These are phyloP conservation scores for Achatina immaculata DNA, from an alignment of 1,140 invertebrate genomes.

Conservation along the genomic window DNA sequence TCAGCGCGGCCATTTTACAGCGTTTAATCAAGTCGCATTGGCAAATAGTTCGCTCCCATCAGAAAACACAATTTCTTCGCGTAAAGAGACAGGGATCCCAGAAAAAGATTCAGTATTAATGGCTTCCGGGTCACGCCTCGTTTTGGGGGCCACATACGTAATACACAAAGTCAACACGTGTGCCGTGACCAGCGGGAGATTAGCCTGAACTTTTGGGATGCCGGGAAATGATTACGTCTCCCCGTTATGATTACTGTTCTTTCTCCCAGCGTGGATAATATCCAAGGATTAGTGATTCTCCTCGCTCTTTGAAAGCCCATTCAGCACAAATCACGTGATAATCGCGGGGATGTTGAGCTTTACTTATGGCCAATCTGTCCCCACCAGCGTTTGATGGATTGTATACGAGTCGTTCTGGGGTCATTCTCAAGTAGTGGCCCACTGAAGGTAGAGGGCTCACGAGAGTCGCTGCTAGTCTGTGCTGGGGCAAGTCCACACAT, in stretches of 20 bases:
- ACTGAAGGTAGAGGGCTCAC: too few species aligned
- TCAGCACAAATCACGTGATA: conserved; percentile 30
- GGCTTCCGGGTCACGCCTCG: conserved; percentile 4
- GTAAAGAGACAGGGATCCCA: background rate
- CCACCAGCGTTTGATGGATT: background rate
- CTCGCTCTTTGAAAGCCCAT: conserved; percentile 11
- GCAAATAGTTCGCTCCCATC: conserved; percentile 24
- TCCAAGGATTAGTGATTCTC: conserved; percentile 31
- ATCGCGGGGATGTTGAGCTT: background rate
- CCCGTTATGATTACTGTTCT: conserved; percentile 7
- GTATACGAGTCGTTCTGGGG: background rate
- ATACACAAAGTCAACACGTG: conserved; percentile 37
- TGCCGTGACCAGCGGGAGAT: conserved; percentile 10
- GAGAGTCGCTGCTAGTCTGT: too few species aligned
- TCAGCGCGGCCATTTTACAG: conserved; percentile 3
- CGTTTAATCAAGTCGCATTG: conserved; percentile 24
- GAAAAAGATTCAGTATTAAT: conserved; percentile 38
- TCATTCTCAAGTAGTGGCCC: background rate
- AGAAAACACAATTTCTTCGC: conserved; percentile 28
- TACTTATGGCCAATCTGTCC: conserved; percentile 32
- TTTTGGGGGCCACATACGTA: conserved; percentile 37
- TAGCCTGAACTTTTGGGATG: conserved; percentile 1
- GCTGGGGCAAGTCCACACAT: too few species aligned
- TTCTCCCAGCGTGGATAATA: background rate
- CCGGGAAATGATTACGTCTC: background rate